Conservation (phyloP, 2,888 invertebrate species). For the Pterostichus madidus region DNA sequence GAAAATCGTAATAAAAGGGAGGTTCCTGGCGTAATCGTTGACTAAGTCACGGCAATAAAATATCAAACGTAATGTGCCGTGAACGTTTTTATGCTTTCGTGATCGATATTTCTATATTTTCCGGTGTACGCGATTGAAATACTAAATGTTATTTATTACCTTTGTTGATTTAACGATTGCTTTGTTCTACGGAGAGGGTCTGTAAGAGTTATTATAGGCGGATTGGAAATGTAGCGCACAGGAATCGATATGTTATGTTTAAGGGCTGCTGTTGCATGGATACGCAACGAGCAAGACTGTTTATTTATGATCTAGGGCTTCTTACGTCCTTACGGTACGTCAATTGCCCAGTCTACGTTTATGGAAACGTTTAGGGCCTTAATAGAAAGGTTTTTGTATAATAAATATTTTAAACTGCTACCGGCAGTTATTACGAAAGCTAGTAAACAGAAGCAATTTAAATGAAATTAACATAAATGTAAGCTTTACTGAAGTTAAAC, state of each 20-base stretch:
- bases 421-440: not conserved
- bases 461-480: too few species aligned
- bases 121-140: constrained; percentile 65
- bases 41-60: constrained; percentile 63
- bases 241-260: constrained; percentile 61
- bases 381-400: not conserved
- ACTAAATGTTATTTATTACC: constrained; percentile 64
- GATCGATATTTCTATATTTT: constrained; percentile 63
- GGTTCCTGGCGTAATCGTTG: constrained; percentile 53
- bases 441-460: too few species aligned
- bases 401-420: constrained; percentile 18
- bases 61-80: constrained; percentile 61
- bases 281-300: constrained; percentile 28
- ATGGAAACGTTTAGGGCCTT: constrained; percentile 22
- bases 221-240: constrained; percentile 62
- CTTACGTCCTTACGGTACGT: not conserved
- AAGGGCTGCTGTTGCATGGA: constrained; percentile 37
- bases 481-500: too few species aligned
- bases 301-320: constrained; percentile 29
- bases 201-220: constrained; percentile 58
- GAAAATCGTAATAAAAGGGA: constrained; percentile 52
- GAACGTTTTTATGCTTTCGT: constrained; percentile 63
- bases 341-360: not conserved
- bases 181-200: constrained; percentile 60
- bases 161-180: constrained; percentile 66